Percentiles rank a stretch among this genome's conserved stretches.
Evolutionary conservation across 1,140 invertebrate species (phyloP).

Genomic region (Nasonia longicornis): DNA sequence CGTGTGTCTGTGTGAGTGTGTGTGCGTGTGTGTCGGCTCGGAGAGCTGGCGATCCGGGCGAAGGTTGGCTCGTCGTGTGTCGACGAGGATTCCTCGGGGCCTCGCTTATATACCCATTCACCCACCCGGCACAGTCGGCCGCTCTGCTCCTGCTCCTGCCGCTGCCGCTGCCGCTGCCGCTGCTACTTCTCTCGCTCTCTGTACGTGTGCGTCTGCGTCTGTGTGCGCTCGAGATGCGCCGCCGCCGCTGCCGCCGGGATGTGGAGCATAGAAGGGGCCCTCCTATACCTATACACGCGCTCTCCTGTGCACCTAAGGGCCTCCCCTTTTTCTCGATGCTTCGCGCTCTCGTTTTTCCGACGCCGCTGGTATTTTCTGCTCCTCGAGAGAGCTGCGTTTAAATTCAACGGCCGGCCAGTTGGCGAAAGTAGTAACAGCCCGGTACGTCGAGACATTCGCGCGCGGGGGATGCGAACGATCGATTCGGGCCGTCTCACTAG

Average conservation of each 20-base stretch:
- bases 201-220: no score
- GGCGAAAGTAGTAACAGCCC: slow-evolving; percentile 3
- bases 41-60: slow-evolving; percentile 54
- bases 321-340: slow-evolving; percentile 51
- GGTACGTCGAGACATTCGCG: background rate
- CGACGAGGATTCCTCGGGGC: slow-evolving; percentile 63
- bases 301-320: slow-evolving; percentile 3
- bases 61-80: slow-evolving; percentile 66
- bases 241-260: background rate
- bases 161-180: no score
- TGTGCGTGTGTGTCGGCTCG: background rate
- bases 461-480: background rate
- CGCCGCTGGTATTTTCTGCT: background rate
- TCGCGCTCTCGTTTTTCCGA: slow-evolving; percentile 33
- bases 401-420: no score
- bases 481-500: background rate
- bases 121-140: slow-evolving; percentile 54
- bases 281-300: background rate
- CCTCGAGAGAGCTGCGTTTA: background rate
- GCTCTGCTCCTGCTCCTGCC: background rate
- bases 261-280: slow-evolving; percentile 46
- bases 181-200: background rate
- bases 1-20: background rate
- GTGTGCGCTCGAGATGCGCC: background rate
- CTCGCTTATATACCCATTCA: slow-evolving; percentile 67